Conservation (phyloP, 1,140 invertebrate species). For the Kradibia gibbosae region DNA sequence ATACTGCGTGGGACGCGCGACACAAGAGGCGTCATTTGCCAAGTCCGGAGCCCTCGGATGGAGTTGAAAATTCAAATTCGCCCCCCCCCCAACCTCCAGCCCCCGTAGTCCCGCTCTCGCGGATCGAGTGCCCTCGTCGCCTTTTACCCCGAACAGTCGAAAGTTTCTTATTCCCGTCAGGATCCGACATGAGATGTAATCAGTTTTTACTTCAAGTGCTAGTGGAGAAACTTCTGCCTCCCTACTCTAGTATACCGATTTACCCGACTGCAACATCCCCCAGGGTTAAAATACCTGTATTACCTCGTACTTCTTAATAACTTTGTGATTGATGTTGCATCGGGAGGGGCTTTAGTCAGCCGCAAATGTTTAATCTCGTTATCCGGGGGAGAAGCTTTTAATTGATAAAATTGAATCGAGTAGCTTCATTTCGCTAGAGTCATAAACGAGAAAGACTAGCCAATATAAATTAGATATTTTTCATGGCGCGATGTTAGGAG, state of each 20-base stretch:
- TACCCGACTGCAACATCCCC: background rate
- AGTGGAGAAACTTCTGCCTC: background rate
- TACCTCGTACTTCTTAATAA: background rate
- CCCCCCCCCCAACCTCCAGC: background rate
- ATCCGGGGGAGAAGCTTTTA: too few relatives aligned
- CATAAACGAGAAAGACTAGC: too few relatives aligned
- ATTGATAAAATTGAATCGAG: too few relatives aligned
- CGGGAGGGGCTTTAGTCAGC: background rate
- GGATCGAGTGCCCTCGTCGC: background rate
- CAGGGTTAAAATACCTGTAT: background rate
- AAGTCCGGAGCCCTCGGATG: background rate
- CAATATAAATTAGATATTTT: too few relatives aligned
- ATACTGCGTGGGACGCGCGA: background rate
- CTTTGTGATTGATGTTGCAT: background rate
- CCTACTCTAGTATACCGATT: background rate
- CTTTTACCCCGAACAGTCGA: background rate
- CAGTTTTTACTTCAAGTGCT: constrained; percentile 29
- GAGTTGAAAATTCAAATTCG: constrained; percentile 37
- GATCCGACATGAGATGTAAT: constrained; percentile 7
- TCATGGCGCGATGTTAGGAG: too few relatives aligned
- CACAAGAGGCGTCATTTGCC: background rate
- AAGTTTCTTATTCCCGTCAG: constrained; percentile 10
- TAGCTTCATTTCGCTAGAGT: too few relatives aligned
- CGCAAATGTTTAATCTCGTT: too few relatives aligned
- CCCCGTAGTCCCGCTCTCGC: background rate